phyloP scores from a whole-genome alignment of 2,888 invertebrate species.

The Netelia fuscicornis region DNA sequence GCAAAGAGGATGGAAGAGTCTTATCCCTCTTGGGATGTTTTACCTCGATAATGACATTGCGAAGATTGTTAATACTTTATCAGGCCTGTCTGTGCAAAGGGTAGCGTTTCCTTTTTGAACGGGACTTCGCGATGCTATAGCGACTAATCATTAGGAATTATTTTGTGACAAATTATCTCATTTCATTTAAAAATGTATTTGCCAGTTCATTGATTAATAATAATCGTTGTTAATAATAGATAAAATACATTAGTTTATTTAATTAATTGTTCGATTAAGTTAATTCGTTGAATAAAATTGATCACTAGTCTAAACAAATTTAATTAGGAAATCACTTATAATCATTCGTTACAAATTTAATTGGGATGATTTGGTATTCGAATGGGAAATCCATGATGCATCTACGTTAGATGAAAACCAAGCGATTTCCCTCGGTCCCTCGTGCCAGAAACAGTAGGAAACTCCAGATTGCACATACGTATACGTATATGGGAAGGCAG shows the following conservation, averaged over 20 bases:
- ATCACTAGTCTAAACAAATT: no score
- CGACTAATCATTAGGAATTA: no score
- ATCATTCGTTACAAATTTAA: not conserved
- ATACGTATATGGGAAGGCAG: not conserved
- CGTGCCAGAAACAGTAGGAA: slow-evolving; percentile 19
- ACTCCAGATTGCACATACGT: not conserved
- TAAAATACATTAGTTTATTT: no score
- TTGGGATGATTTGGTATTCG: not conserved
- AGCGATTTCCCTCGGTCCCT: not conserved
- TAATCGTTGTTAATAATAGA: no score
- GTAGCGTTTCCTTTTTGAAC: not conserved
- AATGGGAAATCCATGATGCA: not conserved
- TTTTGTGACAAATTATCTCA: no score
- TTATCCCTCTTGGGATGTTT: slow-evolving; percentile 44
- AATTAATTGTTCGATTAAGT: no score
- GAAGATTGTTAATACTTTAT: slow-evolving; percentile 41
- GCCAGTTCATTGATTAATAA: no score
- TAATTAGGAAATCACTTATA: not conserved
- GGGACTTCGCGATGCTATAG: no score
- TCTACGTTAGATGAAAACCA: not conserved
- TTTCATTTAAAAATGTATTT: no score
- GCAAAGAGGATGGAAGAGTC: slow-evolving; percentile 11
- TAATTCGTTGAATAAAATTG: no score
- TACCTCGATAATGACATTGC: slow-evolving; percentile 40
- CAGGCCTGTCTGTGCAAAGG: not conserved